Evolutionary conservation across 2,888 invertebrate species (phyloP), one percentile per base, ranked within the genome.

Genomic region (Parnassius glacialis): DNA sequence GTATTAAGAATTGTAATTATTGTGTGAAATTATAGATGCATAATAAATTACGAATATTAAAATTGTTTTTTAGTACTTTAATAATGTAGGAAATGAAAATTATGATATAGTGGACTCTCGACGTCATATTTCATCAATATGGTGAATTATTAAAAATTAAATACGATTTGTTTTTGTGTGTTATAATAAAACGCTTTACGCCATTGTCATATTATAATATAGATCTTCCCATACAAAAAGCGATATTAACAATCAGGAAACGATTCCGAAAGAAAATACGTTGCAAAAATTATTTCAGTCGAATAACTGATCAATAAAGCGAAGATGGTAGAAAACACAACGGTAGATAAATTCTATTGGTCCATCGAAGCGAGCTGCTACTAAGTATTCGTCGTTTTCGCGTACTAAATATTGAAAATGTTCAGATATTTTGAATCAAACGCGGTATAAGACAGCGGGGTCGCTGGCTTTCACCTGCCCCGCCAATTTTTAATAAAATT

Each of bases 401-500:
- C 34, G 34, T 34, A 34, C 34, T 34, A 60, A 47, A 42, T 64
- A 64, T 69, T 69, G 72, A 76, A 79, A 83, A 77, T 79, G 79
- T 80, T 80, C 81, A 74, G 80, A 78, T 83, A 84, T 85, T 85
- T 82, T 84, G 81, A 83, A 83, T 75, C 44, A n/a, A 13, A n/a
- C 74, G 55, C 67, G 61, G 75, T 74, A 76, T 80, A 81, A 75
- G 74, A 72, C 73, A 74, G 66, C 25, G 51, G 65, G 64, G 61
- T 66, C 48, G 13, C 52, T 25, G 45, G 12, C 71, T 70, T 73
- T 77, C 82, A 83, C 83, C 83, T 83, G 79, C 66, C 75, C 70
- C 72, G 79, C 80, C 79, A 76, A 77, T 83, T 84, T 84, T 85
- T 84, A 84, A 84, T 83, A 80, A 68, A 83, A 83, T 81, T 79